Evolutionary conservation across 2,113 vertebrate species (phyloP), one percentile per base, ranked within the genome.

Genomic region (Corythornis cristatus): DNA sequence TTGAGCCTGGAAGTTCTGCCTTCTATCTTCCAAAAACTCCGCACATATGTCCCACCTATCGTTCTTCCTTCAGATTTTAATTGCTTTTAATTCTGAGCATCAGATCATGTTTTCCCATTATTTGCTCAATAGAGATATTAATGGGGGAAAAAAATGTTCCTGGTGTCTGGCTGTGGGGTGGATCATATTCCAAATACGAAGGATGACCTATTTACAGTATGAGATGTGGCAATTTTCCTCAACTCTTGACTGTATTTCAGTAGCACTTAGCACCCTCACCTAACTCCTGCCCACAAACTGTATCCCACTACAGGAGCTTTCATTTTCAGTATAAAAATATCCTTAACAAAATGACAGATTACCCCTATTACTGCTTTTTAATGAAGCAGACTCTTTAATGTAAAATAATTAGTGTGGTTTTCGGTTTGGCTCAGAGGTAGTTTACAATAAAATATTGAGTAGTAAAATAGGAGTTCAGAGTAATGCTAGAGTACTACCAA

Each of bases 221-320:
- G 72, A 43, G 90, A 93, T 93, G 92, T 83, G 86, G 92, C 90
- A 91, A 35, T 86, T 81, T 86, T 61, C 73, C 80, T 86, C 90
- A 74, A 21, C n/a, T 88, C 43, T 70, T 68, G 67, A 15, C 62
- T 65, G 43, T 58, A 31, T 77, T 94, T 83, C 93, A 72, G 80
- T 73, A 88, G 83, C 88, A 94, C 57, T 96, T 95, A 95, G 72
- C 76, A 81, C 65, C 40, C 76, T 96, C 73, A 96, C 93, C 93
- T 90, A 90, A 82, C 57, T 90, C 21, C 42, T 88, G 43, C 76
- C 90, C 79, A 35, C 93, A 96, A 37, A 76, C 25, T 29, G 13
- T 86, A 91, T 91, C 72, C 46, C 90, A 81, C 76, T 89, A 14
- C 65, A 77, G 53, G 25, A 86, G 43, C 33, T 56, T 67, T 96